Evolutionary conservation across 2,797 vertebrate species (phyloP), one percentile per base, ranked within the genome.

Genomic region (Sebastiscus tertius): DNA sequence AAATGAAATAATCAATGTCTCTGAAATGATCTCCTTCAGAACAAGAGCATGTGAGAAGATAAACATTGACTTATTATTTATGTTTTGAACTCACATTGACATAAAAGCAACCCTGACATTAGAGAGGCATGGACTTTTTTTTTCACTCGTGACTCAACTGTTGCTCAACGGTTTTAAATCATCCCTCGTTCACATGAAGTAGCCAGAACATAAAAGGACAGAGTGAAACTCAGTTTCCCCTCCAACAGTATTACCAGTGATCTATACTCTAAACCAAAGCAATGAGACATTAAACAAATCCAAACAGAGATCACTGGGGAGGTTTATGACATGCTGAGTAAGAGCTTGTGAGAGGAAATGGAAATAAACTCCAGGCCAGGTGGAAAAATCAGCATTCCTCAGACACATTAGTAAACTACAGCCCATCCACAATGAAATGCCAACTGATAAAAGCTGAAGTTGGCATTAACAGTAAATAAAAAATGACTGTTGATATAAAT

Each of bases 91-190:
- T 82, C 39, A 71, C 31, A 64, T 54, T 29, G 58, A 72, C 62
- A 80, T 59, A 83, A 85, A 82, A 76, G 24, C 65, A 75, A 72
- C 26, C 62, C 77, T 75, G 61, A 68, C 36, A 82, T 81, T 72
- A 84, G 34, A 42, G 16, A 82, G 33, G 26, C 61, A 55, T 65
- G 14, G 60, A 63, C 55, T 52, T 75, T 64, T 42, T 64, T 42
- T 62, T 81, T 66, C 34, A 63, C 49, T 70, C 1, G 1, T 66
- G 55, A 58, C 33, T 65, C 52, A 83, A 61, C 27, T 73, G 77
- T 77, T 74, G 52, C 24, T 65, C 49, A 49, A 29, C 71, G 9
- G 55, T 46, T 65, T 88, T 69, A 81, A 87, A 85, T 81, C 68
- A 75, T 72, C 46, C 20, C 22, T 63, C 7, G 2, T 46, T 29